Percentiles rank a stretch among this genome's conserved stretches.
Conservation (phyloP, 2,113 vertebrate species). For the Bambusicola thoracicus region DNA sequence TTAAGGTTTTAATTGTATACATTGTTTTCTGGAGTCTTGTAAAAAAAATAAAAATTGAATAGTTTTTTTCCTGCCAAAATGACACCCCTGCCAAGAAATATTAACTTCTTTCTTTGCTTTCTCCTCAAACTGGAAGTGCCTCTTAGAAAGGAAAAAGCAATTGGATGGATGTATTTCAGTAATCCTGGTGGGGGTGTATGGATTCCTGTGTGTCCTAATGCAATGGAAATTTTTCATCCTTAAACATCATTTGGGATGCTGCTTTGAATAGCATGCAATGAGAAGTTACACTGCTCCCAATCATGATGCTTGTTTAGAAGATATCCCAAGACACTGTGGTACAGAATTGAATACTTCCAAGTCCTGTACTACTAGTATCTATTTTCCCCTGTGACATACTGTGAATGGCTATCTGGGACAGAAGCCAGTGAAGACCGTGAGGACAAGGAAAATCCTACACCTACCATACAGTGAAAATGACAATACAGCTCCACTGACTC, state of each 20-base stretch:
- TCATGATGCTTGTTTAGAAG: background rate
- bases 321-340: background rate
- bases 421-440: background rate
- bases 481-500: background rate
- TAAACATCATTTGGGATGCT: background rate
- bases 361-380: background rate
- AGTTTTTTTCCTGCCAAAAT: background rate
- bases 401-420: background rate
- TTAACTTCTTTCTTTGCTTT: background rate
- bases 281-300: background rate
- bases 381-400: background rate
- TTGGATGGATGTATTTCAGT: background rate
- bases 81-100: background rate
- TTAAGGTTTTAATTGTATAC: background rate
- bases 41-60: background rate
- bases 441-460: background rate
- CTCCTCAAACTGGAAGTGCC: background rate
- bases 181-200: fast-evolving
- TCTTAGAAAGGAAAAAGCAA: background rate
- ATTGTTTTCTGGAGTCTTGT: background rate
- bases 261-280: background rate
- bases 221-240: background rate
- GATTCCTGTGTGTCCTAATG: background rate
- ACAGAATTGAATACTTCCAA: background rate
- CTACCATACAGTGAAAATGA: background rate